phyloP scores from a whole-genome alignment of 2,113 vertebrate genomes.

The Acinonyx jubatus region DNA sequence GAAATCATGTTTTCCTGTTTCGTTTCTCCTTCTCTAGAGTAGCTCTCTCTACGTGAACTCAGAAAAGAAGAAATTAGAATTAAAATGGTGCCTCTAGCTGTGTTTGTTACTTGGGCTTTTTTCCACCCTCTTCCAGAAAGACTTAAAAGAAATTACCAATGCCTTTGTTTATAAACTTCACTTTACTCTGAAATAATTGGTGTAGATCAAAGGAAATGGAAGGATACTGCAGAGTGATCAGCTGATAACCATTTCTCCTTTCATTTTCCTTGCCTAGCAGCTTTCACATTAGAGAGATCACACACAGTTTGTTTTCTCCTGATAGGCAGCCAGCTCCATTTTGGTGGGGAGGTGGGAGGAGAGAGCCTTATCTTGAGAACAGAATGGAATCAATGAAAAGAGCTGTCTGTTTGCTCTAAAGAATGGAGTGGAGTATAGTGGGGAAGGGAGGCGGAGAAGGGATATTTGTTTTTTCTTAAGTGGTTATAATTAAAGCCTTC shows the following conservation, averaged over 20 bases:
- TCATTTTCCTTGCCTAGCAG: constrained; percentile 55
- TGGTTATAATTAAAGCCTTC: constrained; percentile 62
- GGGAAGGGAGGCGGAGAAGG: neutral
- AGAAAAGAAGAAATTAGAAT: neutral
- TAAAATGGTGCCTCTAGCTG: constrained; percentile 11
- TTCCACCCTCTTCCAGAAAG: neutral
- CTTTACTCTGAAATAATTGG: constrained; percentile 58
- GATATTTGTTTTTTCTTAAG: constrained; percentile 73
- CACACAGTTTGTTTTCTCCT: constrained; percentile 71
- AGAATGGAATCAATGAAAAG: constrained; percentile 65
- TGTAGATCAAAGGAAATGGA: constrained; percentile 55
- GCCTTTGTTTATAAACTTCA: constrained; percentile 47
- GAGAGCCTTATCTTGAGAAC: constrained; percentile 73
- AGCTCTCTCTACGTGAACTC: neutral
- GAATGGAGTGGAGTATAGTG: constrained; percentile 41
- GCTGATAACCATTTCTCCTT: constrained; percentile 61
- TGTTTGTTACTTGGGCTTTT: constrained; percentile 44
- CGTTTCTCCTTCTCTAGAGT: neutral
- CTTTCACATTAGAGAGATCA: constrained; percentile 80
- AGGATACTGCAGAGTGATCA: constrained; percentile 1
- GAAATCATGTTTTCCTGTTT: neutral
- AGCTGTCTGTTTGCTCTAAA: constrained; percentile 73
- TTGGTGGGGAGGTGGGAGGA: neutral
- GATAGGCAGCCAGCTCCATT: constrained; percentile 64
- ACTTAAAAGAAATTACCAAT: constrained; percentile 57